Percentiles rank a stretch among this genome's conserved stretches.
These are phyloP conservation scores for Hippocampus mohnikei DNA, from an alignment of 2,113 vertebrate species.

Conservation along the genomic window DNA sequence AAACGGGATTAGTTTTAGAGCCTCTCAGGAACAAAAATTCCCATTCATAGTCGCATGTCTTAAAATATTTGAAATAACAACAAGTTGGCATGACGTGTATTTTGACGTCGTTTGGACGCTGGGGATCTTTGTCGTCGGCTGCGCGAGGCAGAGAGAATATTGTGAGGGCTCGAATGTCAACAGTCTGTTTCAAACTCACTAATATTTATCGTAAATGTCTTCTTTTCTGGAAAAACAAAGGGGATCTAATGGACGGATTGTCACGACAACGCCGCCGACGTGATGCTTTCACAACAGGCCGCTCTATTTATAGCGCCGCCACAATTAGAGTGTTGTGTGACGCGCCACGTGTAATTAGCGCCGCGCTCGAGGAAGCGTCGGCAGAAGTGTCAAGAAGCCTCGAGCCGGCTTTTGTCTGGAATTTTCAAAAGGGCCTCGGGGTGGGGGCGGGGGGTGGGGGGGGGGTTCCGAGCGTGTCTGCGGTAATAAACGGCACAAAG, in stretches of 20 bases:
- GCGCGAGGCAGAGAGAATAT: no score
- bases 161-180: not conserved
- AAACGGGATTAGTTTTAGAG: no score
- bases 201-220: not conserved
- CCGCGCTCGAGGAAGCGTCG: conserved; percentile 26
- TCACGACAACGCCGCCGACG: not conserved
- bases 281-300: conserved; percentile 25
- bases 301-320: conserved; percentile 42
- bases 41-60: not conserved
- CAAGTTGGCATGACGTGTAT: not conserved
- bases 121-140: not conserved
- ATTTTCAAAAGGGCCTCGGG: conserved; percentile 16
- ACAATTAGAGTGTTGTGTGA: conserved; percentile 38
- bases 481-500: conserved; percentile 54
- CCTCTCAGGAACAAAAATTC: not conserved
- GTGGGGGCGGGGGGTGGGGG: not conserved
- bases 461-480: not conserved
- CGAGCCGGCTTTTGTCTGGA: conserved; percentile 55
- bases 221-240: not conserved
- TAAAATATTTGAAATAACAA: not conserved
- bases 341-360: conserved; percentile 39
- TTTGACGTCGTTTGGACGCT: not conserved
- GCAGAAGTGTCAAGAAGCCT: conserved; percentile 45
- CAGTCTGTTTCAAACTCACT: not conserved
- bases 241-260: not conserved